Conservation (phyloP, 2,888 invertebrate genomes). For the Pasiphila rectangulata region DNA sequence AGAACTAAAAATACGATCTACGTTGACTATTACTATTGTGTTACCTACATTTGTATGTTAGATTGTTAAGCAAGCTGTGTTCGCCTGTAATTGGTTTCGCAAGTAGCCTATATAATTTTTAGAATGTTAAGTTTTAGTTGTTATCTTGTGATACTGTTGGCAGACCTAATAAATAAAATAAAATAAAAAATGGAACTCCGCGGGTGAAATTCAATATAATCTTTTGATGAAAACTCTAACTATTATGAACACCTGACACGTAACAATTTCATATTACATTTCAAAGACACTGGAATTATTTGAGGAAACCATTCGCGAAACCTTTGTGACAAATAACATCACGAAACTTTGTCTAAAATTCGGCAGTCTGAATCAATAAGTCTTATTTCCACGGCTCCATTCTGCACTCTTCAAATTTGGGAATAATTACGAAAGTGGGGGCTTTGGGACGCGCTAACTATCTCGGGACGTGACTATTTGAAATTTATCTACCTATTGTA, state of each 20-base stretch:
- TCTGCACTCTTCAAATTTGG: constrained; percentile 34
- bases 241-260: constrained; percentile 8
- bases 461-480: constrained; percentile 35
- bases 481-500: constrained; percentile 23
- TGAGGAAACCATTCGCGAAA: constrained; percentile 29
- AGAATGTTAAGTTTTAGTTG: too few species aligned
- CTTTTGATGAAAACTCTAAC: background rate
- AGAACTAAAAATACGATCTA: too few species aligned
- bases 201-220: background rate
- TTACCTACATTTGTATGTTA: too few species aligned
- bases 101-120: too few species aligned
- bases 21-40: too few species aligned
- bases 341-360: constrained; percentile 36
- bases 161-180: too few species aligned
- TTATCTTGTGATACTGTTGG: too few species aligned
- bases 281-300: constrained; percentile 26
- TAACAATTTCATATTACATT: constrained; percentile 16
- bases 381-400: constrained; percentile 33
- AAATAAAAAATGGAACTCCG: too few species aligned
- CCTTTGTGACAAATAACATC: constrained; percentile 36
- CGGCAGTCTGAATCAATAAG: constrained; percentile 38
- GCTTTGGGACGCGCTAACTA: constrained; percentile 29
- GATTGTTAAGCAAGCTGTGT: too few species aligned
- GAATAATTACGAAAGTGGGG: constrained; percentile 35
- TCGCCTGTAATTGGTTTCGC: too few species aligned